Evolutionary conservation across 2,797 vertebrate genomes (phyloP).

Genomic region (Vireo griseus): DNA sequence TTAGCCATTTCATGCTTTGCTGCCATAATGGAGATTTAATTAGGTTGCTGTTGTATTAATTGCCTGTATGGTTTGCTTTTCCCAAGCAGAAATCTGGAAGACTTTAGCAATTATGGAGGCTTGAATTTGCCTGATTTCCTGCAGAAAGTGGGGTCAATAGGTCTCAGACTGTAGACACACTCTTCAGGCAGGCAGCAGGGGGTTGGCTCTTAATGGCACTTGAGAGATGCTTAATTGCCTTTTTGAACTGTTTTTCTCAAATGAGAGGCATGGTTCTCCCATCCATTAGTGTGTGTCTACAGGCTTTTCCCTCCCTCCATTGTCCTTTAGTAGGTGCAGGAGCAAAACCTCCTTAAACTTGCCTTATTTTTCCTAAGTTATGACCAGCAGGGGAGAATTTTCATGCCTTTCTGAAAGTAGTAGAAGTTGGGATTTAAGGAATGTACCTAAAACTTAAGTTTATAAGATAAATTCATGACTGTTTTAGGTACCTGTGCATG

Average conservation of each 20-base stretch:
- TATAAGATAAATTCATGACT: background rate
- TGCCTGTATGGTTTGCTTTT: slow-evolving; percentile 70
- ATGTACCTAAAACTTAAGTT: background rate
- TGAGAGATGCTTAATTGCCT: slow-evolving; percentile 75
- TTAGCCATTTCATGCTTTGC: slow-evolving; percentile 51
- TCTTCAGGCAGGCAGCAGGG: slow-evolving; percentile 77
- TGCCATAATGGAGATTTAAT: slow-evolving; percentile 66
- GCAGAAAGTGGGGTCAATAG: slow-evolving; percentile 80
- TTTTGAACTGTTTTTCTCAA: slow-evolving; percentile 71
- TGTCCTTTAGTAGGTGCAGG: background rate
- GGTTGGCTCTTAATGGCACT: slow-evolving; percentile 76
- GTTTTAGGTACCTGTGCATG: background rate
- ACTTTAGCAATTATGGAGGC: slow-evolving; percentile 76
- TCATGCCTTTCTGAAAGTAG: background rate
- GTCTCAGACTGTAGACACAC: slow-evolving; percentile 82
- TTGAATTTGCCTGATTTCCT: slow-evolving; percentile 79
- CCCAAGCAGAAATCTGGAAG: slow-evolving; percentile 64
- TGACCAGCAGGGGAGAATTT: background rate
- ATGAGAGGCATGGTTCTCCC: slow-evolving; percentile 43
- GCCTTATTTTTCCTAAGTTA: background rate
- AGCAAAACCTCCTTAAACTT: background rate
- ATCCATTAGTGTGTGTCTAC: slow-evolving; percentile 24
- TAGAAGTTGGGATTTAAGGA: background rate
- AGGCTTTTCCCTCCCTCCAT: background rate
- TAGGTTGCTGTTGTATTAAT: slow-evolving; percentile 67